Percentiles rank a stretch among this genome's conserved stretches.
These are phyloP conservation scores for Cyclopterus lumpus DNA, from an alignment of 2,797 vertebrate genomes.

Conservation along the genomic window DNA sequence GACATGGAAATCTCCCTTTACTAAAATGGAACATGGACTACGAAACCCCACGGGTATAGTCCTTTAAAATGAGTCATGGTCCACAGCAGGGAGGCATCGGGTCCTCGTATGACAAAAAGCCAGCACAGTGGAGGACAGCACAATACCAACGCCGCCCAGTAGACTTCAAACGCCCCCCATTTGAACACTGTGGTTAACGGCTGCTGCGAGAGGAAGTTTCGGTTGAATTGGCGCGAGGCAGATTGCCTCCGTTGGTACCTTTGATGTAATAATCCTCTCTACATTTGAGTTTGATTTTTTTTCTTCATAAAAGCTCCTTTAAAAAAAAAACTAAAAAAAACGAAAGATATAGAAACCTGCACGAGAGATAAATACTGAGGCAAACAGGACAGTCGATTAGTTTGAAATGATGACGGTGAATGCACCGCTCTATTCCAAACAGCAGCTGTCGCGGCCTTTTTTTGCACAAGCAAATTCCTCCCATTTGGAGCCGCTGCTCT, in stretches of 20 bases:
- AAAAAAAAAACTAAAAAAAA: too few relatives aligned
- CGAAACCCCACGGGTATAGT: not conserved
- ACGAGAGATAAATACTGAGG: not conserved
- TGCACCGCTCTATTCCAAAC: conserved; percentile 7
- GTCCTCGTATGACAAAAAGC: not conserved
- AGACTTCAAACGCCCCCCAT: not conserved
- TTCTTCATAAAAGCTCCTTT: too few relatives aligned
- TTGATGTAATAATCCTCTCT: not conserved
- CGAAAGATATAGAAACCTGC: not conserved
- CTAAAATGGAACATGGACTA: not conserved
- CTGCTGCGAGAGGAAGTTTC: conserved; percentile 2
- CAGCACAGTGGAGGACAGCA: not conserved
- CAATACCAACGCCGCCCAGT: not conserved
- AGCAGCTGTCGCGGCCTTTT: conserved; percentile 20
- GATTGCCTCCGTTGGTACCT: not conserved
- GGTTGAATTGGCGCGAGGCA: not conserved
- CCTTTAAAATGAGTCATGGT: conserved; percentile 6
- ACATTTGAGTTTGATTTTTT: not conserved
- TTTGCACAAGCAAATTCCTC: conserved; percentile 66
- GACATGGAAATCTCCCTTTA: not conserved
- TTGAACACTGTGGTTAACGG: not conserved
- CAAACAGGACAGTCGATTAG: not conserved
- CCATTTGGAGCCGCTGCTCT: conserved; percentile 65
- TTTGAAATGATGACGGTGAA: conserved; percentile 8
- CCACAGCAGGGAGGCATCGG: not conserved